Conservation (phyloP, 2,113 vertebrate genomes). For the Tragelaphus buxtoni region DNA sequence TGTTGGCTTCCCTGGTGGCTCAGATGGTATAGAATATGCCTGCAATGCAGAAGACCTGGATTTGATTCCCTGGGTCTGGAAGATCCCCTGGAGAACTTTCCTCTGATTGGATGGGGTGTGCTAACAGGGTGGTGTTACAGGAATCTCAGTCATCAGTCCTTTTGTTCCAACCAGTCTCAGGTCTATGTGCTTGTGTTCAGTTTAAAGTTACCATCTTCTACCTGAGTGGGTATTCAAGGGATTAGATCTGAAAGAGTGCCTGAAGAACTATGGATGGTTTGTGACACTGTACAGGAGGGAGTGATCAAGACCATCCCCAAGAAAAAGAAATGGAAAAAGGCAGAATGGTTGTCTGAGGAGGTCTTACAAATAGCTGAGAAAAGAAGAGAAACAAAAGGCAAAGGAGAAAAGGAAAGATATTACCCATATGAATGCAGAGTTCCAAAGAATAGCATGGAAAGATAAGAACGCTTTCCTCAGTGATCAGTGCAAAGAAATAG, state of each 20-base stretch:
- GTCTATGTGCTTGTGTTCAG: background rate
- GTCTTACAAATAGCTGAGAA: background rate
- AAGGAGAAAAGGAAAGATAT: background rate
- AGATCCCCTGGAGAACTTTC: background rate
- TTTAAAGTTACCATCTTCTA: background rate
- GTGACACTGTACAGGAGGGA: background rate
- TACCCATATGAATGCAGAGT: background rate
- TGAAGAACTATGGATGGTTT: background rate
- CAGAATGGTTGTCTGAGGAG: background rate
- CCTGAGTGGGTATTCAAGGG: background rate
- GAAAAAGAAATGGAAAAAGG: background rate
- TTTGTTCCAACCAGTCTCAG: background rate
- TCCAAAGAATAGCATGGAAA: background rate
- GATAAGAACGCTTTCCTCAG: rapidly evolving
- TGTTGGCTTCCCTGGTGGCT: background rate
- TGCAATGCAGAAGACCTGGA: background rate
- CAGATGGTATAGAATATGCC: background rate
- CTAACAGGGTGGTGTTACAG: background rate
- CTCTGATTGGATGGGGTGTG: background rate
- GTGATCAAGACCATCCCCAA: background rate
- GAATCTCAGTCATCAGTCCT: background rate
- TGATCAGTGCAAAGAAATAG: background rate
- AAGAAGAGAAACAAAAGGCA: background rate
- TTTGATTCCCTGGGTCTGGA: background rate
- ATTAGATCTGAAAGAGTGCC: background rate